A percentile compares a stretch with the other conserved stretches of the same genome.
phyloP scores from a whole-genome alignment of 2,113 vertebrate species.

The Pitta sordida region DNA sequence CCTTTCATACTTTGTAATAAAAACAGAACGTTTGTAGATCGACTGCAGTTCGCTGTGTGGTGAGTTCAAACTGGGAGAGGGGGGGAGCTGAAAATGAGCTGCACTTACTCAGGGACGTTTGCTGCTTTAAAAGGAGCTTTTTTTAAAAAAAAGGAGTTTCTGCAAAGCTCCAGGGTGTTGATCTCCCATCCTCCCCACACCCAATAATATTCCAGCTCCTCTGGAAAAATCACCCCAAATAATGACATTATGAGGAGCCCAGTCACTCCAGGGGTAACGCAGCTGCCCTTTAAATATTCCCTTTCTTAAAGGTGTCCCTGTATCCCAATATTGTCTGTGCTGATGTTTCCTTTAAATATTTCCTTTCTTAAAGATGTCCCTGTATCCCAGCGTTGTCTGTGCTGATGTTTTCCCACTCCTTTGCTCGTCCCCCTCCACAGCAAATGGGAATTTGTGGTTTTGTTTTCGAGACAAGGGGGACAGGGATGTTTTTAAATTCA shows the following conservation, averaged over 20 bases:
- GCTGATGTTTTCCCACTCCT: background rate
- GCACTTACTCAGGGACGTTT: background rate
- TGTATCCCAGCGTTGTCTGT: background rate
- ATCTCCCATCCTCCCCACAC: background rate
- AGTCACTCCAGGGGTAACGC: background rate
- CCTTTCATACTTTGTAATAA: slow-evolving; percentile 83
- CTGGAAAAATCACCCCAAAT: background rate
- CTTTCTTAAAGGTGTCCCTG: background rate
- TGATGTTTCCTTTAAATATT: no score
- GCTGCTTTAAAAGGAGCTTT: background rate
- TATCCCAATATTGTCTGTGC: background rate
- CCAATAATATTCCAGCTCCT: background rate
- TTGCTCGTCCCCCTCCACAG: background rate
- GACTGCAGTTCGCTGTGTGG: slow-evolving; percentile 67
- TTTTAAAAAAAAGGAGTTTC: background rate
- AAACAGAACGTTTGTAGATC: slow-evolving; percentile 76
- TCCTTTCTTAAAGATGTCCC: no score
- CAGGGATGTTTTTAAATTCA: background rate
- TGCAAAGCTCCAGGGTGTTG: background rate
- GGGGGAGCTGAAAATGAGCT: background rate
- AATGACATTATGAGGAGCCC: background rate
- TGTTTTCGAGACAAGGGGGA: background rate
- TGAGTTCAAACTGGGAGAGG: slow-evolving; percentile 25
- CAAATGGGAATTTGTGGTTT: background rate
- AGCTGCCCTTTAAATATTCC: background rate